Conservation (phyloP, 2,113 vertebrate genomes). For the Muntiacus reevesi region DNA sequence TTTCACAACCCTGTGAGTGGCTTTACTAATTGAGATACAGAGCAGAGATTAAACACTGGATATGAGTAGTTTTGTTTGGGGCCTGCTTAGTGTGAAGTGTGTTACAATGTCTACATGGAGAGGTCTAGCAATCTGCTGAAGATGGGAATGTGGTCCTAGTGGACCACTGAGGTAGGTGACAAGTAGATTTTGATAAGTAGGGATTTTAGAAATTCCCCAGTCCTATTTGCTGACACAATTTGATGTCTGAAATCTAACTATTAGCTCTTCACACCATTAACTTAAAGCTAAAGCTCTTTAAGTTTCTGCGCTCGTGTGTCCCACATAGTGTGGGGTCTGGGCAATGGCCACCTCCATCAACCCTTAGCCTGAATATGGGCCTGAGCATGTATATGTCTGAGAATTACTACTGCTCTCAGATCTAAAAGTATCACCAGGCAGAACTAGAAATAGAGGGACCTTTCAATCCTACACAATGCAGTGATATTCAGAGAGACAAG, state of each 20-base stretch:
- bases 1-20: not conserved
- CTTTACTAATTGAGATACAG: not conserved
- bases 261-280: not conserved
- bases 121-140: not conserved
- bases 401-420: not conserved
- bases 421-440: not conserved
- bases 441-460: not conserved
- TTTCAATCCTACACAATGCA: not conserved
- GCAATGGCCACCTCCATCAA: not conserved
- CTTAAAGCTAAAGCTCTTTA: not conserved
- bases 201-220: not conserved
- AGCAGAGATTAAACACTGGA: not conserved
- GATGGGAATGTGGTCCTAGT: not conserved
- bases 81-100: not conserved
- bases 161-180: too few species aligned
- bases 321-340: fast-evolving
- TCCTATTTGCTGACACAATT: not conserved
- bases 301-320: not conserved
- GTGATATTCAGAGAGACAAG: not conserved
- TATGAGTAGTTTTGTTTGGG: not conserved
- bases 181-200: too few species aligned
- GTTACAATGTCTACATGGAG: not conserved
- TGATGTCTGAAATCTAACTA: not conserved
- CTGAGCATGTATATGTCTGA: not conserved
- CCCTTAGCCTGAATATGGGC: not conserved